These are phyloP conservation scores for Hippocampus barbouri DNA, from an alignment of 2,113 vertebrate species.

Conservation along the genomic window DNA sequence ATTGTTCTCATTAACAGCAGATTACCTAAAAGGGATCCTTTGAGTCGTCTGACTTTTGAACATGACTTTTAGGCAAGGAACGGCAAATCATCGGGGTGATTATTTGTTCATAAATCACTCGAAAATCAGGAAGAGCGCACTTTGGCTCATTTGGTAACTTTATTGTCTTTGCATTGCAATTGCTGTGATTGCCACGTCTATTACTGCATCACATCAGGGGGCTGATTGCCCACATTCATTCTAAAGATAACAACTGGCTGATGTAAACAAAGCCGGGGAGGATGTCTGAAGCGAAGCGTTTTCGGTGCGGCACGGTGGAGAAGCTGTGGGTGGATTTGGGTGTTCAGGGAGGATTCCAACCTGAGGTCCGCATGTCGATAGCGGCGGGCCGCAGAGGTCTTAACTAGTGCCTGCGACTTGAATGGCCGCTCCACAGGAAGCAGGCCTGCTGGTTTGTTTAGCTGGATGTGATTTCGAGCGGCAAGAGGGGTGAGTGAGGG, in stretches of 20 bases:
- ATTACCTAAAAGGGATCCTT: background rate
- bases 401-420: constrained; percentile 75
- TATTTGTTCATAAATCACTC: constrained; percentile 51
- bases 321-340: constrained; percentile 26
- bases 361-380: constrained; percentile 75
- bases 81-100: constrained; percentile 32
- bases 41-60: constrained; percentile 1
- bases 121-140: constrained; percentile 55
- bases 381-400: constrained; percentile 79
- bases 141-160: constrained; percentile 50
- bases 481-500: constrained; percentile 62
- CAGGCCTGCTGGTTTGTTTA: constrained; percentile 73
- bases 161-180: constrained; percentile 58
- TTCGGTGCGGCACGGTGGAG: constrained; percentile 74
- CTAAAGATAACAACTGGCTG: constrained; percentile 57
- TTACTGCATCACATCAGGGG: constrained; percentile 48
- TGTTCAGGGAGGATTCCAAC: constrained; percentile 36
- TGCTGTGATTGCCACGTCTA: constrained; percentile 49
- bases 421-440: constrained; percentile 71
- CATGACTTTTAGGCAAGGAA: constrained; percentile 2
- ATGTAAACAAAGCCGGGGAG: constrained; percentile 78
- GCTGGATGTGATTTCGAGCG: constrained; percentile 75
- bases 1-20: background rate
- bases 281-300: constrained; percentile 75
- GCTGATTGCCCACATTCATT: constrained; percentile 50